Conservation (phyloP, 2,113 vertebrate species). For the Pachycephala philippinensis region DNA sequence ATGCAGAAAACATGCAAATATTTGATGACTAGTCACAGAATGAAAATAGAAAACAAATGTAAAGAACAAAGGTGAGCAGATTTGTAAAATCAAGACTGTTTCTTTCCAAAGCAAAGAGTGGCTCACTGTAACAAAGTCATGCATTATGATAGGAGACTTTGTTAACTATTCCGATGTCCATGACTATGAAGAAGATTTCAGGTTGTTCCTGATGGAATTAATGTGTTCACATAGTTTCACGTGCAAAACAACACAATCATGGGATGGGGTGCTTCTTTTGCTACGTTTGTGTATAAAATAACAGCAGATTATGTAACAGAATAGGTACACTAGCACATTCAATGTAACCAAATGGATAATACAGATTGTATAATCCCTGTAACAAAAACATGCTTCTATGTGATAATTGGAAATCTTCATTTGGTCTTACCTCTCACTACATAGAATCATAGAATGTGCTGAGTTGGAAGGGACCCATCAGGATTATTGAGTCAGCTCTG, state of each 20-base stretch:
- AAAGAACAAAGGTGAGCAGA: neutral
- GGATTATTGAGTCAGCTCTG: neutral
- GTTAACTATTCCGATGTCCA: neutral
- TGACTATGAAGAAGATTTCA: neutral
- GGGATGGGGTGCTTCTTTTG: neutral
- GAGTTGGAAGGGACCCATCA: neutral
- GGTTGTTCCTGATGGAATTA: neutral
- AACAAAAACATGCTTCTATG: neutral
- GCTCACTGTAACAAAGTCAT: neutral
- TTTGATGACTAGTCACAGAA: neutral
- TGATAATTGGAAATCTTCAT: neutral
- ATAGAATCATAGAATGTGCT: neutral
- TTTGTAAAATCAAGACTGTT: neutral
- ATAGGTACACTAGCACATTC: neutral
- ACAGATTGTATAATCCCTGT: neutral
- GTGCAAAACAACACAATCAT: rapidly evolving
- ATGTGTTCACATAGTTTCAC: neutral
- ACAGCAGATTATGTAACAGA: neutral
- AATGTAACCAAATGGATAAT: neutral
- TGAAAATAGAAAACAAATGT: neutral
- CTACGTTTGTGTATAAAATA: neutral
- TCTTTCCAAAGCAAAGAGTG: neutral
- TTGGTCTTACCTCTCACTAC: neutral
- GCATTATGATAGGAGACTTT: neutral
- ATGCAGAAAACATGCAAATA: neutral